These are phyloP conservation scores for Caretta caretta DNA, from an alignment of 2,113 vertebrate species.

Conservation along the genomic window DNA sequence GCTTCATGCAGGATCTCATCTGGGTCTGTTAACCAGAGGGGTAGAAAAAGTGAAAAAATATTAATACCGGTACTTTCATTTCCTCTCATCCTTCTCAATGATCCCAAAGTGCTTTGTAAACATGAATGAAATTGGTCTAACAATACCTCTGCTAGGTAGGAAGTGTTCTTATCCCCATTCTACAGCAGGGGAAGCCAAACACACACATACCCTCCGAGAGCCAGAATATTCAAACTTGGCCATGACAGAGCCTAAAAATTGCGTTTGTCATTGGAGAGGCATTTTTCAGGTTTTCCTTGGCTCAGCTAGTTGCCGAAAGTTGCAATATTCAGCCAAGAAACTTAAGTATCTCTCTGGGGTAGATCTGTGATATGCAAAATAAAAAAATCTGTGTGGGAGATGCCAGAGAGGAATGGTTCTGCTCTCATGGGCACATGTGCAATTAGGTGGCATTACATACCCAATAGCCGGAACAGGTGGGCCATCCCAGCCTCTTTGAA, in stretches of 20 bases:
- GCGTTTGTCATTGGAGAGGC: not conserved
- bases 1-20: not conserved
- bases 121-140: no score
- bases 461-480: not conserved
- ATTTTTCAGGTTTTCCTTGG: not conserved
- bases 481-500: not conserved
- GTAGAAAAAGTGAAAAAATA: not conserved
- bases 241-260: not conserved
- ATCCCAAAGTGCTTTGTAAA: no score
- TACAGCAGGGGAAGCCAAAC: no score
- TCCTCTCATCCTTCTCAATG: no score
- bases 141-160: no score
- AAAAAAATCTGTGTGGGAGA: fast-evolving
- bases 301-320: not conserved
- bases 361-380: not conserved
- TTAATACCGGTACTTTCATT: not conserved
- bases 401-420: not conserved
- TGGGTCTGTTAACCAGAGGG: not conserved
- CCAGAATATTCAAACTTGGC: not conserved
- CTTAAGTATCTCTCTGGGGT: not conserved
- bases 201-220: not conserved
- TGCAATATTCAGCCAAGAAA: not conserved
- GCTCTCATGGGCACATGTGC: not conserved
- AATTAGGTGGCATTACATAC: not conserved
- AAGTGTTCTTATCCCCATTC: no score